These are phyloP conservation scores for Drosophila pectinifera DNA, from an alignment of 1,140 invertebrate genomes.

Conservation along the genomic window DNA sequence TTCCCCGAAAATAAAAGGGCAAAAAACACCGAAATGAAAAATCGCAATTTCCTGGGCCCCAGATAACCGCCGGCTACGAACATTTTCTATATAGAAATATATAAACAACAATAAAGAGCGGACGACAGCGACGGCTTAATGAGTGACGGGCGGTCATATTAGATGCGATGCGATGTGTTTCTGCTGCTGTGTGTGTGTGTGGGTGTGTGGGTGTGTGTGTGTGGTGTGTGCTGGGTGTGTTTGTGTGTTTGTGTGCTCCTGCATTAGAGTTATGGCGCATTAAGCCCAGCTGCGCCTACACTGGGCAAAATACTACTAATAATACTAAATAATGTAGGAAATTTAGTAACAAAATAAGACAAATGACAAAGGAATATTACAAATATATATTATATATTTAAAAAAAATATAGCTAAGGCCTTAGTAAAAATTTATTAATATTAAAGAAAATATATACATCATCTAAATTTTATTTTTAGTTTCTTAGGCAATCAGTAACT, in stretches of 20 bases:
- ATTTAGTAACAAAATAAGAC: background rate
- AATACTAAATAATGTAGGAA: background rate
- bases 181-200: constrained; percentile 9
- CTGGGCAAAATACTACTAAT: background rate
- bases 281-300: constrained; percentile 59
- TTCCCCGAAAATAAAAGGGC: constrained; percentile 30
- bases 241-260: constrained; percentile 31
- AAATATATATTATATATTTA: too few species aligned
- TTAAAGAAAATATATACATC: too few species aligned
- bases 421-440: too few species aligned
- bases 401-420: too few species aligned
- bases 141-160: constrained; percentile 81
- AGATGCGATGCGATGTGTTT: constrained; percentile 65
- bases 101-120: constrained; percentile 62
- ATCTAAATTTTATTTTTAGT: too few species aligned
- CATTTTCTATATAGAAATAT: constrained; percentile 29
- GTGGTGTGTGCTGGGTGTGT: constrained; percentile 5
- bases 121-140: constrained; percentile 71
- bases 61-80: constrained; percentile 73
- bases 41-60: constrained; percentile 76
- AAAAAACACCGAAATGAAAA: constrained; percentile 76
- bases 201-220: too few species aligned
- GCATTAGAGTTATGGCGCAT: constrained; percentile 69
- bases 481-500: too few species aligned
- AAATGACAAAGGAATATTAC: too few species aligned